Conservation (phyloP, 2,888 invertebrate species). For the Tortrix viridana region DNA sequence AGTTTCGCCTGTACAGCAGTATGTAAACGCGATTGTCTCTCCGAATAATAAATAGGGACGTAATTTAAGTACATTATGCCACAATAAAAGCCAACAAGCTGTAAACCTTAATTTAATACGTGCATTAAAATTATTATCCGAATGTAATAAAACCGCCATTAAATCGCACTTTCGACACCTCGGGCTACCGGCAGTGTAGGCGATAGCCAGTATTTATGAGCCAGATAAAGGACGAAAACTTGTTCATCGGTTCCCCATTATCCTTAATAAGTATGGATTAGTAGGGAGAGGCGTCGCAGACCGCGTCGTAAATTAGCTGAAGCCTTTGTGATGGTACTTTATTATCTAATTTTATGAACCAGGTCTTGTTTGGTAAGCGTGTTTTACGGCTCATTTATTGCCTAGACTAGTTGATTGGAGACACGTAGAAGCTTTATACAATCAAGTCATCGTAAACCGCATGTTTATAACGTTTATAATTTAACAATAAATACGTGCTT, state of each 20-base stretch:
- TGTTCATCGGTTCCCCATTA: conserved; percentile 80
- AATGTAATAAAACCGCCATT: conserved; percentile 66
- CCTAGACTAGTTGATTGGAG: conserved; percentile 60
- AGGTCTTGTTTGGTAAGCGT: conserved; percentile 69
- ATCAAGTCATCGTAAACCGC: conserved; percentile 42
- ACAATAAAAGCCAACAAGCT: conserved; percentile 55
- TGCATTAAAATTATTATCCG: conserved; percentile 61
- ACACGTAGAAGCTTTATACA: conserved; percentile 45
- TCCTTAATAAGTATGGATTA: conserved; percentile 83
- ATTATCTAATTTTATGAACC: conserved; percentile 68
- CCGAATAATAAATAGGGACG: conserved; percentile 35
- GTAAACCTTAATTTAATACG: conserved; percentile 50
- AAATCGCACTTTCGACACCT: conserved; percentile 72
- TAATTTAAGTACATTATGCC: conserved; percentile 48
- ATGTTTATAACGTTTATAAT: conserved; percentile 14
- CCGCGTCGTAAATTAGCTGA: conserved; percentile 71
- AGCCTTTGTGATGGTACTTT: conserved; percentile 74
- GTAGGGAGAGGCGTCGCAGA: conserved; percentile 67
- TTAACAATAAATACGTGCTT: conserved; percentile 24
- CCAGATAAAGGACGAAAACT: conserved; percentile 77
- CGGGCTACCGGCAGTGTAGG: conserved; percentile 56
- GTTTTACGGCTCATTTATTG: conserved; percentile 72
- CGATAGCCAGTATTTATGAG: conserved; percentile 70
- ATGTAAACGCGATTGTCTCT: not conserved
- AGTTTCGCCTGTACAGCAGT: no score